Conservation (phyloP, 2,113 vertebrate species). For the Brienomyrus brachyistius region DNA sequence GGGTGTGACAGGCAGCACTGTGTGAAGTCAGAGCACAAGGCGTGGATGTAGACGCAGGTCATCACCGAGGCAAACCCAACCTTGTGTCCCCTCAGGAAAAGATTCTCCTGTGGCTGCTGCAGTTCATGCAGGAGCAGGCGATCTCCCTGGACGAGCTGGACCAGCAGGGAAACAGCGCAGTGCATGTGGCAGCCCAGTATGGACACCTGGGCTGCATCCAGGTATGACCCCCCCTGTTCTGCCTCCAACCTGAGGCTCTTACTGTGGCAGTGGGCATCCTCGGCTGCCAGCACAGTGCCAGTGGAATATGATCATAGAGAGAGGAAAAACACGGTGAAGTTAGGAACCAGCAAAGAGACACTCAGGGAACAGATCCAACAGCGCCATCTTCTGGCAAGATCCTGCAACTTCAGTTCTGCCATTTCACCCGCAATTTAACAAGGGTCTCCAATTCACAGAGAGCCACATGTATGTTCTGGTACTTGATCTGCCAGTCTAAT, state of each 20-base stretch:
- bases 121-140: constrained; percentile 98
- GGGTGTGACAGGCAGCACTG: not conserved
- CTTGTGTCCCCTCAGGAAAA: constrained; percentile 68
- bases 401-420: not conserved
- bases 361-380: not conserved
- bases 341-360: not conserved
- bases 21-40: not conserved
- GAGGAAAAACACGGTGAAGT: not conserved
- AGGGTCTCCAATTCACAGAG: constrained; percentile 30
- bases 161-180: constrained; percentile 87
- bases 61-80: not conserved
- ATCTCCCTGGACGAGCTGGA: constrained; percentile 94
- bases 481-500: constrained; percentile 21
- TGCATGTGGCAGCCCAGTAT: constrained; percentile 84
- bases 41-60: not conserved
- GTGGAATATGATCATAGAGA: not conserved
- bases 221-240: constrained; percentile 49
- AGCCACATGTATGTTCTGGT: constrained; percentile 19
- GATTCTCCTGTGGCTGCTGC: constrained; percentile 91
- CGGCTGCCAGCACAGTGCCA: not conserved
- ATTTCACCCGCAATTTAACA: not conserved
- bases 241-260: not conserved
- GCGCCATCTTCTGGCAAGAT: constrained; percentile 4
- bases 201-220: constrained; percentile 93
- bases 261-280: not conserved